Evolutionary conservation across 2,888 invertebrate species (phyloP), one percentile per base, ranked within the genome.

Genomic region (Seira musarum): DNA sequence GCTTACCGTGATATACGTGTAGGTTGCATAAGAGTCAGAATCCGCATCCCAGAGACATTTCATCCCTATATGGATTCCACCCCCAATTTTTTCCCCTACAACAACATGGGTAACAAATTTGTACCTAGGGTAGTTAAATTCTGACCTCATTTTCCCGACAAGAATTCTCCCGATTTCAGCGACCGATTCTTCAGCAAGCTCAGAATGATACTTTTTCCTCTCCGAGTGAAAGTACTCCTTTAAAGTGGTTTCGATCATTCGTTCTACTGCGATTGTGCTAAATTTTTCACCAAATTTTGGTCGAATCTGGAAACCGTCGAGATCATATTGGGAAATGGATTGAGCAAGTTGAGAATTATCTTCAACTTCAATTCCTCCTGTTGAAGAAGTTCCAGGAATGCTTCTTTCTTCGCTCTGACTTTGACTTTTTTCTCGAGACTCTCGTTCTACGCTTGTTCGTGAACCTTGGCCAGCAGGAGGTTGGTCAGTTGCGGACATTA

Each of bases 1-100:
- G 19, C 82, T 81, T 81, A 85, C 85, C 67, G 85, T 78, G 72
- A 84, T 84, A 24, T 80, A 83, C 0, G 83, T 84, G 65, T 84
- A 85, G 3, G 83, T 82, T 0, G 86, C 85, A 69, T 84, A 86
- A 1, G 81, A 64, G 80, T 86, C 86, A n/a, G 85, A 83, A 21
- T 84, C 84, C 6, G 82, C 75, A 80, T 86, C 86, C 86, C 86
- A 86, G 1, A 82, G 78, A 30, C 83, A 84, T 49, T 85, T 83
- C 85, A 86, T 84, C 15, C 84, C 86, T 24, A 76, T 67, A 71
- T 85, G 84, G 64, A 85, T 83, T 49, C 86, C 86, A 13, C 84
- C 84, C 3, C 86, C 86, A 40, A 84, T 83, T 25, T 85, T 83
- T 60, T 86, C 86, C 35, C 86, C 86, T 0, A 86, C 30, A 8